Conservation (phyloP, 2,888 invertebrate genomes). For the Sarcophaga variegata region DNA sequence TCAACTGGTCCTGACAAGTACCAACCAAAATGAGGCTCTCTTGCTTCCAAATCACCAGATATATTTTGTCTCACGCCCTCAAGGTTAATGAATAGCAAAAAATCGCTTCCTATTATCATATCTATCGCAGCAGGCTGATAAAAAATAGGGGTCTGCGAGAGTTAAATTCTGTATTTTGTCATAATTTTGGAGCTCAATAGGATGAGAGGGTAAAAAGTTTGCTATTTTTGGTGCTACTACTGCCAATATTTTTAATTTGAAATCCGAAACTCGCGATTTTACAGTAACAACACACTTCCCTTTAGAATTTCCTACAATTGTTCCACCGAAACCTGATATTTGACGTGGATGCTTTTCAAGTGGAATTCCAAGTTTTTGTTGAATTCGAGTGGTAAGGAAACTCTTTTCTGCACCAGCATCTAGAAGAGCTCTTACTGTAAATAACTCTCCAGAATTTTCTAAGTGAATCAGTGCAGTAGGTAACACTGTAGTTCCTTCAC, state of each 20-base stretch:
- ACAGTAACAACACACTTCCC: not conserved
- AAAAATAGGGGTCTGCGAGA: constrained; percentile 33
- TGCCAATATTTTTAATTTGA: not conserved
- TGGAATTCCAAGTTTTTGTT: not conserved
- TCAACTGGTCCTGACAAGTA: not conserved
- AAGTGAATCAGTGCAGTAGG: not conserved
- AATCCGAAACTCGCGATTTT: not conserved
- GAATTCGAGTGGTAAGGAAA: too few relatives aligned
- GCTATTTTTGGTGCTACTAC: not conserved
- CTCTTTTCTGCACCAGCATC: not conserved
- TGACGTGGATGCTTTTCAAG: not conserved
- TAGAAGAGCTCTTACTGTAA: too few relatives aligned
- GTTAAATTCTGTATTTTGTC: not conserved
- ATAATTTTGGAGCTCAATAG: not conserved
- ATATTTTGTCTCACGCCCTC: not conserved
- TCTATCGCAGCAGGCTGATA: constrained; percentile 15
- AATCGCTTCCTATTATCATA: constrained; percentile 43
- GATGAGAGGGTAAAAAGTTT: not conserved
- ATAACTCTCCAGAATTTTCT: too few relatives aligned
- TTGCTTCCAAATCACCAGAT: not conserved
- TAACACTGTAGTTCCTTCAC: constrained; percentile 3
- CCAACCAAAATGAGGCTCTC: not conserved
- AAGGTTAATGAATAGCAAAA: not conserved
- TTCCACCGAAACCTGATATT: not conserved
- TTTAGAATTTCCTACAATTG: not conserved